Conservation (phyloP, 2,113 vertebrate species). For the Hippolais icterina region DNA sequence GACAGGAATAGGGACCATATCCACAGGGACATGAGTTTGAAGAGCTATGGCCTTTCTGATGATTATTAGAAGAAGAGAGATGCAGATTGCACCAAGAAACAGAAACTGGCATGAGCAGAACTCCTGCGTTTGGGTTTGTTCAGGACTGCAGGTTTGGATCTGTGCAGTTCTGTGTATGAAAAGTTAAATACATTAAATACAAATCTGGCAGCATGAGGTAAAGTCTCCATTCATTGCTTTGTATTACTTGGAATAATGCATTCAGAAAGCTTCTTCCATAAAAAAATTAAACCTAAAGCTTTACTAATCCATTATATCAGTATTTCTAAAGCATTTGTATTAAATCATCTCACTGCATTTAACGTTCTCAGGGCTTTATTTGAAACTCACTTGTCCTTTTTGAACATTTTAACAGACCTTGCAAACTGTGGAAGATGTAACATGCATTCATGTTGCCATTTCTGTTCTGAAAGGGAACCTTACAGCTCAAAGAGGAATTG, state of each 20-base stretch:
- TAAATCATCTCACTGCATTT: neutral
- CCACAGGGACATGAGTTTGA: rapidly evolving
- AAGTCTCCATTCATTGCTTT: neutral
- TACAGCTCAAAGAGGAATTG: neutral
- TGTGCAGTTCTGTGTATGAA: neutral
- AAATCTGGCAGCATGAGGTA: neutral
- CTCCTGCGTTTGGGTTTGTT: neutral
- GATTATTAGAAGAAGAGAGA: neutral
- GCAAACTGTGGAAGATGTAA: neutral
- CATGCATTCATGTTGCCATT: neutral
- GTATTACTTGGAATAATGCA: neutral
- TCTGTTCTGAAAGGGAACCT: neutral
- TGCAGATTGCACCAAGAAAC: neutral
- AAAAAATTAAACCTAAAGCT: neutral
- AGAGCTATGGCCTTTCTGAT: neutral
- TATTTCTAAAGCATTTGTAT: neutral
- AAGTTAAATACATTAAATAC: neutral
- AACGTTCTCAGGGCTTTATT: neutral
- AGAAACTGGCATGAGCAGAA: neutral
- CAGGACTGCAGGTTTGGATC: neutral
- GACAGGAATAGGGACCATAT: neutral
- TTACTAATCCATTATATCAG: neutral
- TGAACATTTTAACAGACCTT: neutral
- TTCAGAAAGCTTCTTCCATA: neutral
- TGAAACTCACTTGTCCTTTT: neutral